phyloP scores from a whole-genome alignment of 2,797 vertebrate genomes.

The Tangara arthus region DNA sequence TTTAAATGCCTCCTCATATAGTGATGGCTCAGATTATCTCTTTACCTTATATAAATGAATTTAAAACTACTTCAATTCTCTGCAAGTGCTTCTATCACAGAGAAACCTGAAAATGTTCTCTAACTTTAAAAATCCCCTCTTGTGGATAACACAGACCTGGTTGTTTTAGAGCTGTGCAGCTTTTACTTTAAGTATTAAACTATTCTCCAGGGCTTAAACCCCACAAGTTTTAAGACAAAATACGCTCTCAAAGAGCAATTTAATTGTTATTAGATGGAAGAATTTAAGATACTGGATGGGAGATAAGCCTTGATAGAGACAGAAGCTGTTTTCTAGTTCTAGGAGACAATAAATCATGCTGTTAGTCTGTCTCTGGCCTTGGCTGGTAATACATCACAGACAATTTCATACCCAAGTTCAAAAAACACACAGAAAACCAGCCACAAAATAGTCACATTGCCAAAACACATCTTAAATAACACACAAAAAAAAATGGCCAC shows the following conservation, averaged over 20 bases:
- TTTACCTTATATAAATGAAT: neutral
- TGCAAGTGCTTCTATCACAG: neutral
- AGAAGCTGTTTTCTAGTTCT: neutral
- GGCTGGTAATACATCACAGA: neutral
- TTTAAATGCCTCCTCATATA: neutral
- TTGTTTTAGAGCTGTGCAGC: neutral
- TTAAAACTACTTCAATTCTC: neutral
- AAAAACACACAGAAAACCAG: neutral
- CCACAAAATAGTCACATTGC: neutral
- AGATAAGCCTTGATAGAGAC: neutral
- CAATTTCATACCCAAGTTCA: neutral
- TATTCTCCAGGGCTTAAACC: neutral
- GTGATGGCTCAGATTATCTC: neutral
- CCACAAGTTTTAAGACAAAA: neutral
- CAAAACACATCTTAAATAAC: slow-evolving; percentile 5
- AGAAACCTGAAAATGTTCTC: neutral
- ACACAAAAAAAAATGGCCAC: neutral
- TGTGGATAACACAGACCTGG: neutral
- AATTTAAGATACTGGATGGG: neutral
- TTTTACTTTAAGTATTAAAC: neutral
- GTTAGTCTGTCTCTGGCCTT: neutral
- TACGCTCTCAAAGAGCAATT: neutral
- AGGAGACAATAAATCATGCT: neutral
- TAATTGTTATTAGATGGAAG: neutral
- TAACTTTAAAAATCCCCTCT: neutral